Percentiles rank a stretch among this genome's conserved stretches.
These are phyloP conservation scores for Monomorium pharaonis DNA, from an alignment of 1,140 invertebrate genomes.

Conservation along the genomic window DNA sequence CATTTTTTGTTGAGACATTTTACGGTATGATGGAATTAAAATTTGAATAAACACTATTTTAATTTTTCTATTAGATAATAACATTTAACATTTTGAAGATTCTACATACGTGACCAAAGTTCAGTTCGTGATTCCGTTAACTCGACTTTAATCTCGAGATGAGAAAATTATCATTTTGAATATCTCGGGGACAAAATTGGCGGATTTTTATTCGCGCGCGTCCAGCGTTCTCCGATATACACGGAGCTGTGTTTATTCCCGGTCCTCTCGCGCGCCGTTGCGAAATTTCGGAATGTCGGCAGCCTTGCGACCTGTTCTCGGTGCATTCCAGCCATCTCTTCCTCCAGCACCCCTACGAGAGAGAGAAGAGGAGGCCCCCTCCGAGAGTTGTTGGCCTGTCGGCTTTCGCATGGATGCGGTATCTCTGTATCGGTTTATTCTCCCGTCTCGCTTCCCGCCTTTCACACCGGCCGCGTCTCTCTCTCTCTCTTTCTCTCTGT, in stretches of 20 bases:
- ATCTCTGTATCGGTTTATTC: constrained; percentile 72
- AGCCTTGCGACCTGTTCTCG: constrained; percentile 80
- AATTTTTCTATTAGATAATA: background rate
- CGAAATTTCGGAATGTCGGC: constrained; percentile 82
- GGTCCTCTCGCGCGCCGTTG: constrained; percentile 66
- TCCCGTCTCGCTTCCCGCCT: constrained; percentile 31
- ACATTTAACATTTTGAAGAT: too few relatives aligned
- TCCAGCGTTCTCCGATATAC: constrained; percentile 42
- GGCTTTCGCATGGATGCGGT: constrained; percentile 69
- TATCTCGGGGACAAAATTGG: background rate
- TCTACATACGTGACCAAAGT: too few relatives aligned
- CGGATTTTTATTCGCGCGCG: constrained; percentile 25
- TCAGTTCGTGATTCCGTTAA: background rate
- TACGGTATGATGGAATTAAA: too few relatives aligned
- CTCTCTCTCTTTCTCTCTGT: constrained; percentile 46
- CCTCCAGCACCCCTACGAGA: constrained; percentile 59
- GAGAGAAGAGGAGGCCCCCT: constrained; percentile 58
- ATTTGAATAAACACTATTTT: background rate
- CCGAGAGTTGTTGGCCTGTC: constrained; percentile 72
- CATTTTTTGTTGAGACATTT: too few relatives aligned
- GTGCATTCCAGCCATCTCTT: constrained; percentile 75
- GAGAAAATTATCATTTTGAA: background rate
- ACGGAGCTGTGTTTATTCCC: constrained; percentile 31
- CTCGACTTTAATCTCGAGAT: background rate
- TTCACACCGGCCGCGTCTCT: constrained; percentile 21